These are phyloP conservation scores for Seira sanloemensis DNA, from an alignment of 2,888 invertebrate genomes.

Conservation along the genomic window DNA sequence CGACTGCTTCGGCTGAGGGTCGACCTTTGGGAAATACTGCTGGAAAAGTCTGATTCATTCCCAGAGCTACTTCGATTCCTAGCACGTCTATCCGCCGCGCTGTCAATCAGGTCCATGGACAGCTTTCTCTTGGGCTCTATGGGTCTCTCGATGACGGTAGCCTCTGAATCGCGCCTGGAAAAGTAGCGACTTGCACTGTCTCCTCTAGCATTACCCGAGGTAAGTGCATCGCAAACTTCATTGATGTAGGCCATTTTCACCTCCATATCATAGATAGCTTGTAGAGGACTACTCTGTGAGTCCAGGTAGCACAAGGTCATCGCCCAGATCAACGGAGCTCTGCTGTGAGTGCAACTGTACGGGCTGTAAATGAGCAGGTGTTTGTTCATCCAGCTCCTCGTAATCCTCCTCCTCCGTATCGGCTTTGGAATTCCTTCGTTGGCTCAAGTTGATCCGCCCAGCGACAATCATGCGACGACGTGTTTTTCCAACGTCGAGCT, in stretches of 20 bases:
- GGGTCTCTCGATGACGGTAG: conserved; percentile 72
- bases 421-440: conserved; percentile 57
- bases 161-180: conserved; percentile 71
- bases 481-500: conserved; percentile 67
- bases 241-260: conserved; percentile 73
- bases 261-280: conserved; percentile 73
- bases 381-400: conserved; percentile 54
- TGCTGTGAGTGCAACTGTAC: conserved; percentile 61
- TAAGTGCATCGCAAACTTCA: conserved; percentile 72
- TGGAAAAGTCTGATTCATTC: conserved; percentile 71
- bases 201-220: conserved; percentile 52
- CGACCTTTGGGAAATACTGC: conserved; percentile 56
- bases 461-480: conserved; percentile 58
- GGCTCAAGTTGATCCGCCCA: conserved; percentile 53
- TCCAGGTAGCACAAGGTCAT: conserved; percentile 63
- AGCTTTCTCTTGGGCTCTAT: conserved; percentile 66
- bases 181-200: conserved; percentile 64
- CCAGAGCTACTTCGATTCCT: conserved; percentile 71
- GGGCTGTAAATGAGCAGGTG: conserved; percentile 47
- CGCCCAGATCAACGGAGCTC: conserved; percentile 66
- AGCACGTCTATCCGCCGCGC: conserved; percentile 66
- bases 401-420: conserved; percentile 71
- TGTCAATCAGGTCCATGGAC: conserved; percentile 61
- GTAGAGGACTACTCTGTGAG: conserved; percentile 72
- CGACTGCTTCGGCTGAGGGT: conserved; percentile 36